Percentiles rank a stretch among this genome's conserved stretches.
Conservation (phyloP, 2,797 vertebrate species). For the Danio albolineatus region DNA sequence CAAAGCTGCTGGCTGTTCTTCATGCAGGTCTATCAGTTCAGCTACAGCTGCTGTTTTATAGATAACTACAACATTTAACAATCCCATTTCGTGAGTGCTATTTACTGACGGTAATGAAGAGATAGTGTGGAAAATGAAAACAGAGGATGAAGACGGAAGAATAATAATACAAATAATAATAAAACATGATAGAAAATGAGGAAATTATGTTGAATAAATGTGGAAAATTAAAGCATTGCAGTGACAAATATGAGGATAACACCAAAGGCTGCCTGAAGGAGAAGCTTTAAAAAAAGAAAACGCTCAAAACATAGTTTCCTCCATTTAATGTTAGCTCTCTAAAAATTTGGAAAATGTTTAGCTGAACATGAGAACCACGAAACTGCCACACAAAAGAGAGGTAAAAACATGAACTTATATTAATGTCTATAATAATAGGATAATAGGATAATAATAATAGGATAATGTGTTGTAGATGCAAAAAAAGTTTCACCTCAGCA, state of each 20-base stretch:
- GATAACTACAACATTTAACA: slow-evolving; percentile 73
- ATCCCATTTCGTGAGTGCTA: slow-evolving; percentile 63
- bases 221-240: slow-evolving; percentile 28
- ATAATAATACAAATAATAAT: slow-evolving; percentile 14
- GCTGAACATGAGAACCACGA: not conserved
- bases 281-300: slow-evolving; percentile 36
- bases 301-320: slow-evolving; percentile 18
- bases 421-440: too few relatives aligned
- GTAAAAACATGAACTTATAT: not conserved
- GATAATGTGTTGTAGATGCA: too few relatives aligned
- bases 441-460: too few relatives aligned
- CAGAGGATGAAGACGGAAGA: slow-evolving; percentile 24
- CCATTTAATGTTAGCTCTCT: not conserved
- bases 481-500: too few relatives aligned
- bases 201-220: slow-evolving; percentile 40
- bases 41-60: slow-evolving; percentile 78
- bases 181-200: slow-evolving; percentile 21
- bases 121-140: slow-evolving; percentile 70
- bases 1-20: slow-evolving; percentile 57
- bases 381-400: not conserved
- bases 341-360: slow-evolving; percentile 36
- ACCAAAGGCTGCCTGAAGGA: slow-evolving; percentile 13
- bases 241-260: not conserved
- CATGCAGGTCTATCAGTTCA: slow-evolving; percentile 63
- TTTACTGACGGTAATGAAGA: slow-evolving; percentile 76